Percentiles rank a stretch among this genome's conserved stretches.
Evolutionary conservation across 1,140 invertebrate species (phyloP).

Genomic region (Matsumurasca onukii): DNA sequence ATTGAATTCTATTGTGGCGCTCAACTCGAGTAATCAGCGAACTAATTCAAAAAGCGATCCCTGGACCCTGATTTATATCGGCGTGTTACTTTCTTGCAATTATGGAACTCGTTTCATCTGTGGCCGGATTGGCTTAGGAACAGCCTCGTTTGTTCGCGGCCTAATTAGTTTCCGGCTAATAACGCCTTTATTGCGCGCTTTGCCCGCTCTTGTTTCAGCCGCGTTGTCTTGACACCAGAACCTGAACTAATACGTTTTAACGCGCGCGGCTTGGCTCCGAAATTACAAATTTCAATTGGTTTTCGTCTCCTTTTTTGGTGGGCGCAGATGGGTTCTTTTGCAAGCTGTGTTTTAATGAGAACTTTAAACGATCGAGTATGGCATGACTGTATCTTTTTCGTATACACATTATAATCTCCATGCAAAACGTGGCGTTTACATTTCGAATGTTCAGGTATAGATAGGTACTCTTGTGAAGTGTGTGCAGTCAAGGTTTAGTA

Average conservation of each 20-base stretch:
- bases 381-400: no score
- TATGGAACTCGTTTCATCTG: constrained; percentile 26
- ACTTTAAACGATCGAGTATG: no score
- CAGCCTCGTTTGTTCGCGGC: constrained; percentile 20
- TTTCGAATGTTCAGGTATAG: no score
- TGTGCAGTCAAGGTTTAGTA: no score
- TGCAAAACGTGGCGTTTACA: no score
- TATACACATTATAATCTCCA: no score
- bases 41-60: constrained; percentile 32
- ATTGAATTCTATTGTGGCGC: constrained; percentile 31
- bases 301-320: no score
- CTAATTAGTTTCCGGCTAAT: constrained; percentile 24
- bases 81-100: constrained; percentile 27
- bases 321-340: no score
- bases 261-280: not conserved
- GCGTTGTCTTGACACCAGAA: not conserved
- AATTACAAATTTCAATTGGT: no score
- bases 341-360: no score
- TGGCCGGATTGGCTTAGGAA: constrained; percentile 10
- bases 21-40: constrained; percentile 28
- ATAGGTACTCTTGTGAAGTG: no score
- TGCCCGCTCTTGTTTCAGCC: not conserved
- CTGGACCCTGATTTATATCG: constrained; percentile 30
- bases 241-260: constrained; percentile 7
- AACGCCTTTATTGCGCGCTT: constrained; percentile 4